Conservation (phyloP, 1,140 invertebrate species). For the Spodoptera frugiperda region DNA sequence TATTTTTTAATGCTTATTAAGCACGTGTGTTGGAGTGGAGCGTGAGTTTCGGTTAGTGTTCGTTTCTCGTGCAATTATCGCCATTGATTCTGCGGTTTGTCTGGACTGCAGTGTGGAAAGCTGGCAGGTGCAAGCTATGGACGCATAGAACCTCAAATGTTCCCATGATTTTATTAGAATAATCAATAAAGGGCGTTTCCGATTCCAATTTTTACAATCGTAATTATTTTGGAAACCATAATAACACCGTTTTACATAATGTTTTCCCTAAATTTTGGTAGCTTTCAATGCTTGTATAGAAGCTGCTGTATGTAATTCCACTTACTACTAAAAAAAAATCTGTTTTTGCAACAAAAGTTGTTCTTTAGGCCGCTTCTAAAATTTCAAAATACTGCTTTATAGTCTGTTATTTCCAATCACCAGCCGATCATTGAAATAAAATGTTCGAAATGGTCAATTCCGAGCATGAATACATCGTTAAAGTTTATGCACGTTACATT, state of each 20-base stretch:
- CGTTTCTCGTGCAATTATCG: conserved; percentile 75
- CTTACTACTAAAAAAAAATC: not conserved
- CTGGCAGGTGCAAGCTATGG: conserved; percentile 64
- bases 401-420: not conserved
- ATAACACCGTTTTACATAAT: not conserved
- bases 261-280: not conserved
- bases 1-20: conserved; percentile 83
- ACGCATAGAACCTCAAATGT: conserved; percentile 31
- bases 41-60: conserved; percentile 66
- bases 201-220: not conserved
- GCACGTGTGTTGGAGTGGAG: conserved; percentile 75
- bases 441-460: conserved; percentile 57
- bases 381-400: conserved; percentile 14
- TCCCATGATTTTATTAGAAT: conserved; percentile 60
- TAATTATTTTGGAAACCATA: conserved; percentile 1
- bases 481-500: conserved; percentile 65
- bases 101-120: conserved; percentile 52
- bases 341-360: not conserved
- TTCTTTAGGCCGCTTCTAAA: not conserved
- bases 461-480: conserved; percentile 68
- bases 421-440: conserved; percentile 37
- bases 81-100: conserved; percentile 80
- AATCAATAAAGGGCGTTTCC: conserved; percentile 9
- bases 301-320: too few species aligned
- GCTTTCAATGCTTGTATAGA: not conserved